Conservation (phyloP, 2,113 vertebrate species). For the Rissa tridactyla region DNA sequence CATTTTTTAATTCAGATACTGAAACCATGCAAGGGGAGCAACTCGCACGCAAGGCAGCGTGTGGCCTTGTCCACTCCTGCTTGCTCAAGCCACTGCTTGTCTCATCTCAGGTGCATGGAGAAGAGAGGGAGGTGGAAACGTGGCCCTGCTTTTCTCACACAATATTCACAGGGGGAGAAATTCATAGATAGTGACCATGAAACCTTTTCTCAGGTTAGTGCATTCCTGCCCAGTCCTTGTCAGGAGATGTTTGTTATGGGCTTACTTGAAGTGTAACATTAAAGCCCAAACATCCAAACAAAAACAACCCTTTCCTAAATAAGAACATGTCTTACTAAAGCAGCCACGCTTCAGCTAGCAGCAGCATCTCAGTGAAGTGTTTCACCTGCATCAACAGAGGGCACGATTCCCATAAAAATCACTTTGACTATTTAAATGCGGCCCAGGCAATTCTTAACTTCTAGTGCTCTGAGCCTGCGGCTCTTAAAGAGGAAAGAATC, state of each 20-base stretch:
- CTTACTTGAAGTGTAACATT: background rate
- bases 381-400: constrained; percentile 13
- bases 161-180: background rate
- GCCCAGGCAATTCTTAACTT: background rate
- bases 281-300: background rate
- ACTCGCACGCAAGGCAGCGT: fast-evolving
- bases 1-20: background rate
- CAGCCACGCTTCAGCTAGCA: background rate
- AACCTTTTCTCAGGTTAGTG: background rate
- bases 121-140: fast-evolving
- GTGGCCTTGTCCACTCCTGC: background rate
- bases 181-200: background rate
- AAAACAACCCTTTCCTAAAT: background rate
- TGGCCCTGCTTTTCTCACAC: background rate
- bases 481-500: background rate
- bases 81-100: background rate
- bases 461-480: background rate
- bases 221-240: background rate
- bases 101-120: background rate
- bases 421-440: background rate
- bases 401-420: background rate
- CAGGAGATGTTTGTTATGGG: background rate
- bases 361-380: background rate
- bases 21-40: background rate
- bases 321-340: background rate